These are phyloP conservation scores for Uloborus diversus DNA, from an alignment of 1,140 invertebrate genomes.

Conservation along the genomic window DNA sequence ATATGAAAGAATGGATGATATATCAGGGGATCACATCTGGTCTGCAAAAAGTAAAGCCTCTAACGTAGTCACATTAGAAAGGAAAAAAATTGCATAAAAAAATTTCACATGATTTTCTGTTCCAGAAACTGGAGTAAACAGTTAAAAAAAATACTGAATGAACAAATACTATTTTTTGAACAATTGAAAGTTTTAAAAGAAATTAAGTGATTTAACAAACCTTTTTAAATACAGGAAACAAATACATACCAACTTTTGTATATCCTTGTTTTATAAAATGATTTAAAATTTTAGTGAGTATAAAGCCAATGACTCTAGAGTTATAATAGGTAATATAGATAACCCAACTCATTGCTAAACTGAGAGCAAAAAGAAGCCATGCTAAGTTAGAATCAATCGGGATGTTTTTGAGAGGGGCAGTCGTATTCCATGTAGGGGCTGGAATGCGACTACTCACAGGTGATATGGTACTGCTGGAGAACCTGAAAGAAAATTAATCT, in stretches of 20 bases:
- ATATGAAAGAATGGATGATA: too few relatives aligned
- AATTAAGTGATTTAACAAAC: constrained; percentile 26
- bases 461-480: neutral
- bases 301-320: constrained; percentile 87
- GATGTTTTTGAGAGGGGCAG: constrained; percentile 55
- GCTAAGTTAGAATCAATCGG: constrained; percentile 78
- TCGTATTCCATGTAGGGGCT: constrained; percentile 51
- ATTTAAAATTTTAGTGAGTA: constrained; percentile 89
- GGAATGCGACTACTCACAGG: constrained; percentile 19
- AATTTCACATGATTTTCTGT: too few relatives aligned
- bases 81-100: too few relatives aligned
- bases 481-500: too few relatives aligned
- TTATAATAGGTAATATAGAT: constrained; percentile 96
- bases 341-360: constrained; percentile 85
- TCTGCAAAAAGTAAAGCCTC: too few relatives aligned
- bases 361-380: constrained; percentile 81
- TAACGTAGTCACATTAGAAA: too few relatives aligned
- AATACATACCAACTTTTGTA: constrained; percentile 82
- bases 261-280: constrained; percentile 74
- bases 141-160: neutral
- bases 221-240: constrained; percentile 7
- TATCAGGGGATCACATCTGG: too few relatives aligned
- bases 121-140: neutral
- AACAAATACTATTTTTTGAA: too few relatives aligned
- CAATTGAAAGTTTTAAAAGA: neutral